Evolutionary conservation across 64 coral and sea anemone genomes (phyloP).

Genomic region (Trachythela sp.): DNA sequence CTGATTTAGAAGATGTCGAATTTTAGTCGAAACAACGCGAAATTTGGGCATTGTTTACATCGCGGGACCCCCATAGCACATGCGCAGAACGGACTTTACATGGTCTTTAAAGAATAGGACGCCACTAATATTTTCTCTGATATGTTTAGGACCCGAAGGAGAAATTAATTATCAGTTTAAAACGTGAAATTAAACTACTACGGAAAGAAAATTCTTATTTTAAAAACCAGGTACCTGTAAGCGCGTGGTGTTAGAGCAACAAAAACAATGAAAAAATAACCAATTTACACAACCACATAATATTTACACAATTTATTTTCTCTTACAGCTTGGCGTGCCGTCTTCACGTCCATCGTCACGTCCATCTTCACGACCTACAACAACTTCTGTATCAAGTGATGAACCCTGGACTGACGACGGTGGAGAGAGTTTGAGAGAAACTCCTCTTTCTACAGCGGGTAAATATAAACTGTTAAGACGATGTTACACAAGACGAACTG

Average conservation of each 20-base stretch:
- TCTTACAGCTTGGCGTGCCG: not conserved
- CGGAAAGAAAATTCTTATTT: slow-evolving; percentile 93
- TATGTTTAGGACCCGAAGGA: slow-evolving; percentile 76
- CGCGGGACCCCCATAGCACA: no score
- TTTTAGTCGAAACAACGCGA: no score
- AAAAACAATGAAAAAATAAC: not conserved
- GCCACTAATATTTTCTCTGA: not conserved
- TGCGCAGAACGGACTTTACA: no score
- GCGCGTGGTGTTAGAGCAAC: not conserved
- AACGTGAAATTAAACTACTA: slow-evolving; percentile 88
- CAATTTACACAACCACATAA: not conserved
- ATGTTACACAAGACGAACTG: not conserved
- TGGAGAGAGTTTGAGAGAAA: not conserved
- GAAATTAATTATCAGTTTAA: slow-evolving; percentile 78
- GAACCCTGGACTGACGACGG: not conserved
- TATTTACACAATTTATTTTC: not conserved
- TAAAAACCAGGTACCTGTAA: slow-evolving; percentile 56
- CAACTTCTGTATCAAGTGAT: not conserved
- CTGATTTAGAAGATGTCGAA: no score
- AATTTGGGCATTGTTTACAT: no score
- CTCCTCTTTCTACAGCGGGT: not conserved
- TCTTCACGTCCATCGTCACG: not conserved
- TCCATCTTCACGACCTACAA: not conserved
- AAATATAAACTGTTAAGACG: not conserved
- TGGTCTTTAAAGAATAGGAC: no score